phyloP scores from a whole-genome alignment of 1,140 invertebrate species.

The Thalassaphorura encarpata region DNA sequence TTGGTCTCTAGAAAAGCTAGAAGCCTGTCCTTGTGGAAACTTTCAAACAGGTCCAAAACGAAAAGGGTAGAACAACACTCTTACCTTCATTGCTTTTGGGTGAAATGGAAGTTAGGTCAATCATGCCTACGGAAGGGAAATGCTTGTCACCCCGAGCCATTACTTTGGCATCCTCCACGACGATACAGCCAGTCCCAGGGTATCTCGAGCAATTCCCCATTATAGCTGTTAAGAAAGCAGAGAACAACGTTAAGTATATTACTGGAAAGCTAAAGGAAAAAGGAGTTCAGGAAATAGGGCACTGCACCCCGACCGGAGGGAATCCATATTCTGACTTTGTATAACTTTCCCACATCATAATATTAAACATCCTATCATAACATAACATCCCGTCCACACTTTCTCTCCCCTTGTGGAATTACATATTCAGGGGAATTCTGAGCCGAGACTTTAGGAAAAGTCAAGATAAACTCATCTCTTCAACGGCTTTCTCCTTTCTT shows the following conservation, averaged over 20 bases:
- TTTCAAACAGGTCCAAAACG: neutral
- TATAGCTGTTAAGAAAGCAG: slow-evolving; percentile 24
- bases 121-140: slow-evolving; percentile 28
- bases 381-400: no score
- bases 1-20: neutral
- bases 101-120: slow-evolving; percentile 32
- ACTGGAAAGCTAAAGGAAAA: no score
- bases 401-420: no score
- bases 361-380: no score
- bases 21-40: neutral
- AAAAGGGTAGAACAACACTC: neutral
- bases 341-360: no score
- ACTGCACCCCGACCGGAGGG: no score
- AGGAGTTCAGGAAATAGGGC: no score
- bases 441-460: no score
- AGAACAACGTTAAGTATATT: slow-evolving; percentile 5
- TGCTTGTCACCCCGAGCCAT: slow-evolving; percentile 51
- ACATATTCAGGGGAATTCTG: no score
- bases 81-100: slow-evolving; percentile 31
- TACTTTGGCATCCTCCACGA: slow-evolving; percentile 79
- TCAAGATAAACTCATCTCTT: no score
- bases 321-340: no score
- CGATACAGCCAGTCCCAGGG: slow-evolving; percentile 64
- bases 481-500: no score
- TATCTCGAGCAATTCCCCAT: slow-evolving; percentile 32